Percentiles rank a stretch among this genome's conserved stretches.
Evolutionary conservation across 2,113 vertebrate species (phyloP).

Genomic region (Tragulus kanchil): DNA sequence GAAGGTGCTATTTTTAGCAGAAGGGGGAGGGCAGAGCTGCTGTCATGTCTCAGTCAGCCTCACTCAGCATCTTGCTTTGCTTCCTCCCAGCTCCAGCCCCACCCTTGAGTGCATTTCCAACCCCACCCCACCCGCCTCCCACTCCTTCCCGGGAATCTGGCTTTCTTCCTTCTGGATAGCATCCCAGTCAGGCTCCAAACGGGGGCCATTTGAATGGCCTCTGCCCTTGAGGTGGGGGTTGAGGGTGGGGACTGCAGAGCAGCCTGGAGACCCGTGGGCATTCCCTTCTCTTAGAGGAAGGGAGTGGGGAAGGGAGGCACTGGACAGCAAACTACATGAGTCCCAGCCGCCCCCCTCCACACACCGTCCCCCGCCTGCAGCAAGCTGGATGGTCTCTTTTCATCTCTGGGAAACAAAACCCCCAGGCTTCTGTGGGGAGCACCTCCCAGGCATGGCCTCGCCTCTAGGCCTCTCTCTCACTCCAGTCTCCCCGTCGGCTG

Average conservation of each 20-base stretch:
- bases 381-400: neutral
- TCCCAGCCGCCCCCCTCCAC: too few relatives aligned
- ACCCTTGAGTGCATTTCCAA: neutral
- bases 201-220: neutral
- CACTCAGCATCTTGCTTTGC: neutral
- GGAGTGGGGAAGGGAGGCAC: too few relatives aligned
- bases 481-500: accelerated
- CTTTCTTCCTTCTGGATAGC: neutral
- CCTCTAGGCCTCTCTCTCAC: neutral
- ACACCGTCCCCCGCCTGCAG: neutral
- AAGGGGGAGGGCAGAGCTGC: neutral
- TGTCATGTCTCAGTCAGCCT: neutral
- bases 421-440: neutral
- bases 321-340: neutral
- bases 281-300: neutral
- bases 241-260: neutral
- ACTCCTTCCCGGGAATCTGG: neutral
- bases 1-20: neutral
- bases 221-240: neutral
- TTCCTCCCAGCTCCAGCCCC: neutral
- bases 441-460: accelerated
- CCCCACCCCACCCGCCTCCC: accelerated
- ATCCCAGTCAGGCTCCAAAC: neutral
- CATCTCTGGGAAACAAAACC: neutral
- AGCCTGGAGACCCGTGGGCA: neutral